Base-by-base conservation (phyloP, 2,113 vertebrate genomes). In the Cavia aperea region DNA sequence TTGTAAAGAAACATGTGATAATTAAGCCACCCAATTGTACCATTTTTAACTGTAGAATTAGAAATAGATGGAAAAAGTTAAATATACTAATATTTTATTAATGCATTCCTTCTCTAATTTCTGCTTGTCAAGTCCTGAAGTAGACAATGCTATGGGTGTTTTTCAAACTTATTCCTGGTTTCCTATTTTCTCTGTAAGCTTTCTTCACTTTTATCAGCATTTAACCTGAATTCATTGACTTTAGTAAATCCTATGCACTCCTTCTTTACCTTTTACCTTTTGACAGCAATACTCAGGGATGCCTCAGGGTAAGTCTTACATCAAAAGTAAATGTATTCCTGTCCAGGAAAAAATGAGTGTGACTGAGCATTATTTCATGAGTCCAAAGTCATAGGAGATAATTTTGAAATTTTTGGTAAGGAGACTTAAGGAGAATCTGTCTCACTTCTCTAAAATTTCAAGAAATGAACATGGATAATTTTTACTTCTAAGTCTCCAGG, bases 401-500 rank as follows among this genome's bases (percentile, higher is more conserved):
- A 86, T 90, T 93, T 93, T 92, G 46, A 21, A 58, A 73, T 65
- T 93, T 92, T 95, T 66, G 56, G 36, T 58, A 26, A 91, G 92
- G 56, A 79, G 51, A 70, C 33, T 94, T 92, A 93, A 89, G 66
- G 33, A 96, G 93, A 94, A 91, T 82, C 36, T 92, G 36, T 62
- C 10, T 88, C 73, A 87, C 11, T 46, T 31, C 73, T 95, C 68
- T 83, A 94, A 89, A 91, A 70, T 83, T 89, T 88, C 93, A 13
- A 94, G 31, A 95, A 94, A 93, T 66, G n/a, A 93, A 92, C 83
- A 66, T 86, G 94, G 63, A 70, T 95, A 90, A 94, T 96, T 92
- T 95, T 94, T 95, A 29, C 81, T 88, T 93, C 51, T 86, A 31
- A 86, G 31, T 92, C 63, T 89, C 73, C 58, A 88, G 90, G 58